These are phyloP conservation scores for Agonopterix arenella DNA, from an alignment of 2,888 invertebrate species.

Conservation along the genomic window DNA sequence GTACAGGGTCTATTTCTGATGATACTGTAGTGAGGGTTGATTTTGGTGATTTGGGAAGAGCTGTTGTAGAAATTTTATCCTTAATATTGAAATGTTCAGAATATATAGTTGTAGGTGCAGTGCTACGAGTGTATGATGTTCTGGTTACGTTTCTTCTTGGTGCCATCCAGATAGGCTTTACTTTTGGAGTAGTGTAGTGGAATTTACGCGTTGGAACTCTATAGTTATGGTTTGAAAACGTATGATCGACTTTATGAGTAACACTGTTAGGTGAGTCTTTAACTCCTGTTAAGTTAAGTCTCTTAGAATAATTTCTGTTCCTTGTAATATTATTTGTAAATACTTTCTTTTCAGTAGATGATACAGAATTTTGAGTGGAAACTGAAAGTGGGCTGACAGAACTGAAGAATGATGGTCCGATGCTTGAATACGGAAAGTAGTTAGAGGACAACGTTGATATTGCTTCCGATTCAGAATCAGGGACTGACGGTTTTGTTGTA, in stretches of 20 bases:
- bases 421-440: constrained; percentile 32
- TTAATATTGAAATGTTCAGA: constrained; percentile 62
- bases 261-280: constrained; percentile 63
- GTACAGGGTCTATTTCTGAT: constrained; percentile 68
- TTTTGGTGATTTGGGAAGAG: constrained; percentile 26
- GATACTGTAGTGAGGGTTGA: constrained; percentile 56
- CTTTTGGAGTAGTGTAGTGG: constrained; percentile 56
- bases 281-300: constrained; percentile 44
- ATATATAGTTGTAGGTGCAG: constrained; percentile 55
- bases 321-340: constrained; percentile 40
- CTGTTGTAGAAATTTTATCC: constrained; percentile 37
- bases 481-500: constrained; percentile 21
- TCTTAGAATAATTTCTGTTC: constrained; percentile 57
- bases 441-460: constrained; percentile 33
- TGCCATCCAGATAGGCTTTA: constrained; percentile 60
- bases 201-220: constrained; percentile 52
- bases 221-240: constrained; percentile 24
- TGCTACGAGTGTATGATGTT: constrained; percentile 28
- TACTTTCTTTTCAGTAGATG: constrained; percentile 38
- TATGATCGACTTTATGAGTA: constrained; percentile 38
- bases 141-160: constrained; percentile 52
- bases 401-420: constrained; percentile 28
- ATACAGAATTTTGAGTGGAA: constrained; percentile 44
- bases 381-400: constrained; percentile 20
- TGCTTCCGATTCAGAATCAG: constrained; percentile 23